These are phyloP conservation scores for Eupithecia subumbrata DNA, from an alignment of 2,888 invertebrate species.

Conservation along the genomic window DNA sequence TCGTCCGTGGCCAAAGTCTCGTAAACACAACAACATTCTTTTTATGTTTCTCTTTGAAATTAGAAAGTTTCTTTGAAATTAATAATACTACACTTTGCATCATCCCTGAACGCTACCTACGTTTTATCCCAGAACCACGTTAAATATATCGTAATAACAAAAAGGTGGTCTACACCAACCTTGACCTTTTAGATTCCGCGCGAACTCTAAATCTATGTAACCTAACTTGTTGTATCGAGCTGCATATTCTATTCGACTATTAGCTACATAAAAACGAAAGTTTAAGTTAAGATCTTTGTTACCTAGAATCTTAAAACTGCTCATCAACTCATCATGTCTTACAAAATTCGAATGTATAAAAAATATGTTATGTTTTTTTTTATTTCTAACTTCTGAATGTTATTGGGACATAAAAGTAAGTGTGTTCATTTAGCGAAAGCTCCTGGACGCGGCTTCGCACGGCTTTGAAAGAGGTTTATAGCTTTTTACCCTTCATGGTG, in stretches of 20 bases:
- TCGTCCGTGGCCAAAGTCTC: not conserved
- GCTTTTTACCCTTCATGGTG: too few species aligned
- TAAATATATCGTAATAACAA: not conserved
- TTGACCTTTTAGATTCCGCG: not conserved
- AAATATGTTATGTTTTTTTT: too few species aligned
- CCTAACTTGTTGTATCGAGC: not conserved
- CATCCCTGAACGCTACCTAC: not conserved
- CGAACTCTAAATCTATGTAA: not conserved
- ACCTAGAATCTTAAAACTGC: too few species aligned
- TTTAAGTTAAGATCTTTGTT: too few species aligned
- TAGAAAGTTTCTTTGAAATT: not conserved
- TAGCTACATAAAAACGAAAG: too few species aligned
- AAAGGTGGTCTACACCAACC: not conserved
- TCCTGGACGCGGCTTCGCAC: too few species aligned
- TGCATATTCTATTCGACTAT: not conserved
- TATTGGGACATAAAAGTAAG: too few species aligned
- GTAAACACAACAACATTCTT: not conserved
- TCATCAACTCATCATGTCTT: too few species aligned
- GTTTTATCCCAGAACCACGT: not conserved
- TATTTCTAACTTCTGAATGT: too few species aligned
- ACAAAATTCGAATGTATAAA: too few species aligned
- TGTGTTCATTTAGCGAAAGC: too few species aligned
- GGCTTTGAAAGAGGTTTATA: too few species aligned
- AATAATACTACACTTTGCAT: not conserved
- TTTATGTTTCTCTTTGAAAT: not conserved